A percentile compares a stretch with the other conserved stretches of the same genome.
Evolutionary conservation across 2,797 vertebrate species (phyloP).

Genomic region (Gorsachius magnificus): DNA sequence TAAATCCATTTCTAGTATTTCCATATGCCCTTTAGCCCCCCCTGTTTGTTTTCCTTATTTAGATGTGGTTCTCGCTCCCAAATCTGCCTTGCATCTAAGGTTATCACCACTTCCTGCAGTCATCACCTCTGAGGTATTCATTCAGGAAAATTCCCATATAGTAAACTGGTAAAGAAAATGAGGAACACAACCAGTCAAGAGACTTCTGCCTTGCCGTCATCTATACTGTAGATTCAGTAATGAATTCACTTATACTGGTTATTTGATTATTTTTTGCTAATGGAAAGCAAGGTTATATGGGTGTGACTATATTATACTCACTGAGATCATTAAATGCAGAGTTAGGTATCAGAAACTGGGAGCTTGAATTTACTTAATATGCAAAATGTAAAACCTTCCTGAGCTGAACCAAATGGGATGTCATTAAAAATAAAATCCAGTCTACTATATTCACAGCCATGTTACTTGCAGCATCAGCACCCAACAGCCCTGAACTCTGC

Average conservation of each 20-base stretch:
- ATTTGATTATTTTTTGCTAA: background rate
- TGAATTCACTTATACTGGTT: background rate
- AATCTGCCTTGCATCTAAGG: background rate
- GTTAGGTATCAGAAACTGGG: background rate
- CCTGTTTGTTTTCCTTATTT: background rate
- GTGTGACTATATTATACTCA: background rate
- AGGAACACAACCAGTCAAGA: background rate
- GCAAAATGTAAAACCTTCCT: background rate
- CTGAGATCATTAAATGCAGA: background rate
- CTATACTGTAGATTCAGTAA: background rate
- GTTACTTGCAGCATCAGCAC: background rate
- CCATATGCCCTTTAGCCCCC: background rate
- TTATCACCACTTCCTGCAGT: background rate
- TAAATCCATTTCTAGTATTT: background rate
- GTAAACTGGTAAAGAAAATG: background rate
- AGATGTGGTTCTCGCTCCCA: background rate
- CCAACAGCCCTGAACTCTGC: background rate
- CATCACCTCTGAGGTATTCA: background rate
- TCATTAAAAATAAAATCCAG: background rate
- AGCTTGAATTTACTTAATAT: background rate
- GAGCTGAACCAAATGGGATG: background rate
- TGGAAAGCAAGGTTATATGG: background rate
- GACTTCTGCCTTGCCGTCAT: background rate
- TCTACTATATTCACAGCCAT: background rate
- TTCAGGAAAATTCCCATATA: background rate